Conservation (phyloP, 2,797 vertebrate species). For the Trichosurus vulpecula region DNA sequence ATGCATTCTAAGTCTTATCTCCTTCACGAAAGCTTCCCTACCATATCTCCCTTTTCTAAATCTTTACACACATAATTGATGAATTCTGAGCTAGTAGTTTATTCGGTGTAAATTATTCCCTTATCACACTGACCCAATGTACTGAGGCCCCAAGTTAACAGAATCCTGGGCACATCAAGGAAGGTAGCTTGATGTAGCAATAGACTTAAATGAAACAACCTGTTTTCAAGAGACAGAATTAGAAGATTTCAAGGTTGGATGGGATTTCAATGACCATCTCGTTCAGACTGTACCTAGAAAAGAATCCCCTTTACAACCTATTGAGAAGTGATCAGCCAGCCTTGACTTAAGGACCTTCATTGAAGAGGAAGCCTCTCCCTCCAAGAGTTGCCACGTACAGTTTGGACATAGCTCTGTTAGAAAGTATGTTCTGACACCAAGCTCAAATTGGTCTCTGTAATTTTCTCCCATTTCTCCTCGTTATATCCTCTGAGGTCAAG, state of each 20-base stretch:
- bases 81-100: neutral
- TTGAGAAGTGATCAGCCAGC: neutral
- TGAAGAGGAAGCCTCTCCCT: neutral
- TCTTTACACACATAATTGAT: neutral
- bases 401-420: neutral
- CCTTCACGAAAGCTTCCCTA: neutral
- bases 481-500: neutral
- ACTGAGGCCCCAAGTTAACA: neutral
- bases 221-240: neutral
- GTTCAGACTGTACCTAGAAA: neutral
- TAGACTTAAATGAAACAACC: neutral
- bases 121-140: neutral
- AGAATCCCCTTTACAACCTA: neutral
- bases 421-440: neutral
- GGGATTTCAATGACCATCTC: neutral
- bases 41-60: too few relatives aligned
- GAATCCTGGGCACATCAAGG: neutral
- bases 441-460: neutral
- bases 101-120: neutral
- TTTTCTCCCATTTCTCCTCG: neutral
- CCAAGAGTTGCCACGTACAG: neutral
- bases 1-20: neutral
- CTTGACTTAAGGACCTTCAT: neutral
- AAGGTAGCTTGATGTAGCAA: neutral
- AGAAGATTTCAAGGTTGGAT: neutral